These are phyloP conservation scores for Zaprionus bogoriensis DNA, from an alignment of 2,888 invertebrate genomes.

Conservation along the genomic window DNA sequence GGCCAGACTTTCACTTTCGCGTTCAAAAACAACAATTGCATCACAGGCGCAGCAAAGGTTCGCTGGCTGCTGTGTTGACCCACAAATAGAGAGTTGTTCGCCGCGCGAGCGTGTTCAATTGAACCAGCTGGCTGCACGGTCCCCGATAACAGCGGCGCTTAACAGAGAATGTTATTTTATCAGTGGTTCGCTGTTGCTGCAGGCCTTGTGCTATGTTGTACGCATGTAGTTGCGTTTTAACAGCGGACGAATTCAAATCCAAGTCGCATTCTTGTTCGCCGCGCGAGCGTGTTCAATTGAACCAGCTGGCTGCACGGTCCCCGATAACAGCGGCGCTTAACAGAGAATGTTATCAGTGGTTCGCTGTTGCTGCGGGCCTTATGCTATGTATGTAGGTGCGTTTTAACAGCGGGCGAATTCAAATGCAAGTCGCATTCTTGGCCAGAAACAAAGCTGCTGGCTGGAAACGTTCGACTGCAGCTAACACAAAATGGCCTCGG, in stretches of 20 bases:
- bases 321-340: background rate
- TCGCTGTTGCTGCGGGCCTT: background rate
- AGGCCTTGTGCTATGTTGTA: too few species aligned
- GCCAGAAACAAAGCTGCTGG: too few species aligned
- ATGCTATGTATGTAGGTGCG: too few species aligned
- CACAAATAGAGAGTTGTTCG: conserved; percentile 9
- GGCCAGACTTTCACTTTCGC: conserved; percentile 66
- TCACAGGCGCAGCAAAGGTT: conserved; percentile 46
- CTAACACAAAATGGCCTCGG: background rate
- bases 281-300: background rate
- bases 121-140: background rate
- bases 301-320: background rate
- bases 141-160: background rate
- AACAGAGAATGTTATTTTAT: background rate
- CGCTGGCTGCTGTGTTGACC: too few species aligned
- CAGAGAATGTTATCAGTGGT: background rate
- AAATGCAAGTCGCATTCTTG: background rate
- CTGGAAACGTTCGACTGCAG: background rate
- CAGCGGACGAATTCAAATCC: background rate
- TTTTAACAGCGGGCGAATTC: background rate
- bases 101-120: background rate
- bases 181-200: background rate
- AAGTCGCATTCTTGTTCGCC: background rate
- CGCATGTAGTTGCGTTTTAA: too few species aligned
- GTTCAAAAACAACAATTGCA: conserved; percentile 63